Evolutionary conservation across 1,140 invertebrate species (phyloP).

Genomic region (Drosophila serrata): DNA sequence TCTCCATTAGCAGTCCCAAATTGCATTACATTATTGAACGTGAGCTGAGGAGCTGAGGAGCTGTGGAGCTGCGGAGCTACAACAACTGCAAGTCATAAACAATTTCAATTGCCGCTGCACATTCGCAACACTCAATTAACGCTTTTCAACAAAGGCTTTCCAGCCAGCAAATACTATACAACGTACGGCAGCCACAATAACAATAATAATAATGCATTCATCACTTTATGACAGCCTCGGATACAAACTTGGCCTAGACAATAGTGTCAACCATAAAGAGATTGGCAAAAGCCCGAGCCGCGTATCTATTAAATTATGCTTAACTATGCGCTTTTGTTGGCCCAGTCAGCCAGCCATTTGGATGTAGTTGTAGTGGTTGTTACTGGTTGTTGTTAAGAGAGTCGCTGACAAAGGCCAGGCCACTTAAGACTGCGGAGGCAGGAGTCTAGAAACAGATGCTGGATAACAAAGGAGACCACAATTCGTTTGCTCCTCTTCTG

Average conservation of each 20-base stretch:
- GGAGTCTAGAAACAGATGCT: conserved; percentile 16
- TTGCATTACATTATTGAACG: conserved; percentile 74
- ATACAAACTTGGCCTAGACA: conserved; percentile 81
- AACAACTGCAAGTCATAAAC: conserved; percentile 82
- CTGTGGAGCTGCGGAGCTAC: conserved; percentile 2
- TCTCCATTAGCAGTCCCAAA: conserved; percentile 58
- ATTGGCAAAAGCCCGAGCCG: conserved; percentile 58
- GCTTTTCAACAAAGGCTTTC: conserved; percentile 77
- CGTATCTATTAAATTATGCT: conserved; percentile 84
- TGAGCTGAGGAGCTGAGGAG: conserved; percentile 11
- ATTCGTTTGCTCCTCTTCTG: conserved; percentile 11
- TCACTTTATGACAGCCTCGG: conserved; percentile 75
- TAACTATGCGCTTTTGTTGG: conserved; percentile 80
- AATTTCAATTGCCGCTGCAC: conserved; percentile 83
- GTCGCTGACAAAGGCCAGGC: conserved; percentile 60
- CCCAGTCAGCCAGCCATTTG: conserved; percentile 27
- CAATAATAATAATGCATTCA: conserved; percentile 83
- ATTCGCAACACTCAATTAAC: conserved; percentile 84
- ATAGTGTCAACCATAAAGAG: conserved; percentile 82
- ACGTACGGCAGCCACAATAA: conserved; percentile 57
- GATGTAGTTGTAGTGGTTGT: conserved; percentile 26
- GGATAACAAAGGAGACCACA: conserved; percentile 27
- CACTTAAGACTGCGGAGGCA: conserved; percentile 53
- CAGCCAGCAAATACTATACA: conserved; percentile 25
- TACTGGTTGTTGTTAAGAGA: conserved; percentile 31